Percentiles rank a stretch among this genome's conserved stretches.
Evolutionary conservation across 2,888 invertebrate genomes (phyloP).

Genomic region (Oxytorus armatus): DNA sequence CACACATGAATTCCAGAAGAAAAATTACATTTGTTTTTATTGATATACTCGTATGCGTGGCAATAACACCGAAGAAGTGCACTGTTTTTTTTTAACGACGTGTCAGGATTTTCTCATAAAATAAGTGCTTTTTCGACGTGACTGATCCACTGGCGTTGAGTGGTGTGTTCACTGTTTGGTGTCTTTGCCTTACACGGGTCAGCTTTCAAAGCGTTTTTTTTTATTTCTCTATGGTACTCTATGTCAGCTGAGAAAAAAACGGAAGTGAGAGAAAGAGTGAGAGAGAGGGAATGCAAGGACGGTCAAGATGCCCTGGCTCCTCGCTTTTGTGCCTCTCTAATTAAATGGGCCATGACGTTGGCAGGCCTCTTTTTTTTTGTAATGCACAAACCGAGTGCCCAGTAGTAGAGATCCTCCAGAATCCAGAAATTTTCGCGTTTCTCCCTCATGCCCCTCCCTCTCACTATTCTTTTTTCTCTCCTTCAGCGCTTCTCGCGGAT

Average conservation of each 20-base stretch:
- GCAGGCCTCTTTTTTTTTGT: constrained; percentile 62
- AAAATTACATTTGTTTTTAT: too few relatives aligned
- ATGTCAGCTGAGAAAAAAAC: constrained; percentile 24
- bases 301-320: constrained; percentile 55
- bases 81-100: too few relatives aligned
- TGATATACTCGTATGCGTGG: too few relatives aligned
- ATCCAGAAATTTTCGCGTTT: constrained; percentile 54
- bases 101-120: too few relatives aligned
- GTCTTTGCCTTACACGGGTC: neutral
- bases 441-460: constrained; percentile 30
- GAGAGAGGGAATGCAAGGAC: constrained; percentile 21
- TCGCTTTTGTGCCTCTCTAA: constrained; percentile 70
- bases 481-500: constrained; percentile 16
- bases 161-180: neutral
- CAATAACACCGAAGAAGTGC: too few relatives aligned
- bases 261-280: constrained; percentile 14
- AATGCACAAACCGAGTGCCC: constrained; percentile 49
- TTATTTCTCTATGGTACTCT: constrained; percentile 20
- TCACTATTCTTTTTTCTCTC: constrained; percentile 9
- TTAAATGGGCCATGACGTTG: constrained; percentile 73
- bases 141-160: neutral
- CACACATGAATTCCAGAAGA: too few relatives aligned
- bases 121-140: neutral
- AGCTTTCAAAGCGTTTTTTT: constrained; percentile 9
- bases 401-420: constrained; percentile 51